A percentile compares a stretch with the other conserved stretches of the same genome.
Conservation (phyloP, 2,797 vertebrate genomes). For the Poeciliopsis turneri region DNA sequence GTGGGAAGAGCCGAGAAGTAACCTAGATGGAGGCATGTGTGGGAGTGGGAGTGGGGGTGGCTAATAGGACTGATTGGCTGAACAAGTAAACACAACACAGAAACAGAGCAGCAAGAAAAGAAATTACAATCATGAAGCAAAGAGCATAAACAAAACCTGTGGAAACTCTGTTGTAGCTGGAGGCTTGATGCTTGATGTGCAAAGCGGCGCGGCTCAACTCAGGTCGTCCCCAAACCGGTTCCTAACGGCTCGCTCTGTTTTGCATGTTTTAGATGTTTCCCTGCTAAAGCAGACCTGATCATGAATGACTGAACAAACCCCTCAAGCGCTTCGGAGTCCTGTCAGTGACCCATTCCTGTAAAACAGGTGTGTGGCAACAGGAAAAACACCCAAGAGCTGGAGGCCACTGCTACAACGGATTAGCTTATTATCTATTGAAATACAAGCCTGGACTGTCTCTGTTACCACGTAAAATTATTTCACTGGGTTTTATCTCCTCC, state of each 20-base stretch:
- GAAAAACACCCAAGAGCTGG: neutral
- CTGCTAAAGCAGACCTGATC: neutral
- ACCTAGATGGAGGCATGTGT: neutral
- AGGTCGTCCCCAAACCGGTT: neutral
- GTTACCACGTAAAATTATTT: too few relatives aligned
- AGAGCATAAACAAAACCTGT: neutral
- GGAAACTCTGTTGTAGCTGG: neutral
- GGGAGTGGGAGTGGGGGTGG: too few relatives aligned
- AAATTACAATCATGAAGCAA: neutral
- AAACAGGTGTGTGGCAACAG: neutral
- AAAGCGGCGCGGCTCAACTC: neutral
- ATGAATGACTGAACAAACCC: neutral
- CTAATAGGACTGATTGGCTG: neutral
- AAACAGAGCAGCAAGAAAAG: neutral
- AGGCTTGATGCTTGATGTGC: neutral
- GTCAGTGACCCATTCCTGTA: neutral
- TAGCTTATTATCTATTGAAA: neutral
- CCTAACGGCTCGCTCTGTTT: too few relatives aligned
- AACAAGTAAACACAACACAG: neutral
- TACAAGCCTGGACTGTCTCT: neutral
- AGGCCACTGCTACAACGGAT: neutral
- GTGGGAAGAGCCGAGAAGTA: neutral
- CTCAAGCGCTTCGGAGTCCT: neutral
- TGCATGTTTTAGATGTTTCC: too few relatives aligned
- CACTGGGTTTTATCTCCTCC: neutral